Evolutionary conservation across 2,113 vertebrate genomes (phyloP).

Genomic region (Dromas ardeola): DNA sequence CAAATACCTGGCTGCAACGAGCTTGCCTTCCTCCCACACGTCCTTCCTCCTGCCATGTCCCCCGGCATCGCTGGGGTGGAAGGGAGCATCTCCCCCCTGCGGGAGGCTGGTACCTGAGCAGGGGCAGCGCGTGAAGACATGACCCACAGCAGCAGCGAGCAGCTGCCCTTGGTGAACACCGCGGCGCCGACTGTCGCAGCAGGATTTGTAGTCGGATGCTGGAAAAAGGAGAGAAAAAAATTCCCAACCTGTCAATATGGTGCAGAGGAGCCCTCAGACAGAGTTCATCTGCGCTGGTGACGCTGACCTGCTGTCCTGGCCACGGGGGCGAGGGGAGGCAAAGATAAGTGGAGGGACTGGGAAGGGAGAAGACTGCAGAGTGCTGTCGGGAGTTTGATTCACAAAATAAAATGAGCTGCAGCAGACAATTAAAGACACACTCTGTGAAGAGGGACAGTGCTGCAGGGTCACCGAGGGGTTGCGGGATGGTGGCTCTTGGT

Average conservation of each 20-base stretch:
- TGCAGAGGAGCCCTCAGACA: not conserved
- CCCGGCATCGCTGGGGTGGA: not conserved
- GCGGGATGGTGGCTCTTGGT: not conserved
- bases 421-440: not conserved
- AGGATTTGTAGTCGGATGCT: not conserved
- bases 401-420: not conserved
- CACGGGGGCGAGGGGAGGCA: not conserved
- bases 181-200: not conserved
- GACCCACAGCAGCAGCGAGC: not conserved
- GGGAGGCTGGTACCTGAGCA: not conserved
- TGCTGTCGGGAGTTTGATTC: not conserved
- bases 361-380: not conserved
- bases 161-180: not conserved
- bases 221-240: not conserved
- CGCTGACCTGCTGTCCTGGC: not conserved
- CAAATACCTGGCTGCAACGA: not conserved
- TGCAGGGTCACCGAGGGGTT: not conserved
- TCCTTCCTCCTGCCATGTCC: not conserved
- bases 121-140: accelerated
- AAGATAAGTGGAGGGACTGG: not conserved
- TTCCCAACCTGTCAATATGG: not conserved
- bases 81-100: accelerated
- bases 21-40: not conserved
- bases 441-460: not conserved
- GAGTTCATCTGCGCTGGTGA: not conserved